phyloP scores from a whole-genome alignment of 2,113 vertebrate genomes.

The Himantopus leucocephalus region DNA sequence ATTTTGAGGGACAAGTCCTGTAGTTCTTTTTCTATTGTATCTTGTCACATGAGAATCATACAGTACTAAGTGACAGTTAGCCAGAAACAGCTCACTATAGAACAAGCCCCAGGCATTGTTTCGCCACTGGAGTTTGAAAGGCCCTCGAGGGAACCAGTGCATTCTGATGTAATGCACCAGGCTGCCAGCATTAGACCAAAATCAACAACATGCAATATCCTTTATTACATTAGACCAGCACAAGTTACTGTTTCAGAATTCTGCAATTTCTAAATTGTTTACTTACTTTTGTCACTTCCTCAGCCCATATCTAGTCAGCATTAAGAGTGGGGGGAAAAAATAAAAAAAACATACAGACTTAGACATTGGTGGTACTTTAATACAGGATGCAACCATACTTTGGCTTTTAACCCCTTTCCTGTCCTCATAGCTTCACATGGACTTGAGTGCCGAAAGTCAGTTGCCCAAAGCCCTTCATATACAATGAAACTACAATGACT shows the following conservation, averaged over 20 bases:
- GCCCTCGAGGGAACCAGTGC: background rate
- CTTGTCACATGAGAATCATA: background rate
- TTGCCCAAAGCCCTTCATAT: background rate
- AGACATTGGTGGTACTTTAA: constrained; percentile 12
- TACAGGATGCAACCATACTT: background rate
- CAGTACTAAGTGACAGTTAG: background rate
- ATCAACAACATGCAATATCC: background rate
- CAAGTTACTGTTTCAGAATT: constrained; percentile 38
- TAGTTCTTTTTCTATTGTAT: background rate
- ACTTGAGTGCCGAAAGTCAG: background rate
- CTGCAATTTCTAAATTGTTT: constrained; percentile 70
- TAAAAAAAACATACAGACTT: constrained; percentile 40
- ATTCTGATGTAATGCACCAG: background rate
- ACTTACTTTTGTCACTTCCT: constrained; percentile 97
- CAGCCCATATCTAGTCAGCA: constrained; percentile 92
- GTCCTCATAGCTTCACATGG: background rate
- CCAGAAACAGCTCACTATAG: background rate
- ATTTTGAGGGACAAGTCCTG: background rate
- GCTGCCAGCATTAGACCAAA: background rate
- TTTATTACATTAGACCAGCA: background rate
- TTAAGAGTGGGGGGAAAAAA: constrained; percentile 72
- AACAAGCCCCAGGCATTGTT: background rate
- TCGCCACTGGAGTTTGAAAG: background rate
- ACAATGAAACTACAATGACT: background rate
- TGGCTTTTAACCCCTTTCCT: background rate